Evolutionary conservation across 2,888 invertebrate species (phyloP).

Genomic region (Chloroclystis v-ata): DNA sequence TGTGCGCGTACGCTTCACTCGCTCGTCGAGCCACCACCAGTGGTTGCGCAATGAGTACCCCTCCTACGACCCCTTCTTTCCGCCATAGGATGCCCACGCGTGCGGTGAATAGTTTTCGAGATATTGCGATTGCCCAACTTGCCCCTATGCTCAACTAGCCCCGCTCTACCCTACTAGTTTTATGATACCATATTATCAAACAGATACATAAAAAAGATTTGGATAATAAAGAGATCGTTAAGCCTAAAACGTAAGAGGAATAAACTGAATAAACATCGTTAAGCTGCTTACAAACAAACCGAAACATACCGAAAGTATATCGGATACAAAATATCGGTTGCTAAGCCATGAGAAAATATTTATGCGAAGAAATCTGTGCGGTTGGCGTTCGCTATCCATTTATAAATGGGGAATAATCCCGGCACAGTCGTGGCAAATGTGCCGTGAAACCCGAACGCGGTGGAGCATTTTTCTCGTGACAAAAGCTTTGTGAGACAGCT

Average conservation of each 20-base stretch:
- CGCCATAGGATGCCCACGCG: too few species aligned
- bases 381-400: conserved; percentile 61
- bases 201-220: conserved; percentile 1
- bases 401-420: conserved; percentile 68
- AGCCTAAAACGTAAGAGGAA: conserved; percentile 9
- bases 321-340: conserved; percentile 37
- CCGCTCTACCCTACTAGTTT: too few species aligned
- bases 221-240: conserved; percentile 13
- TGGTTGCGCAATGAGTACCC: too few species aligned
- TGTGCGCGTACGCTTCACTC: too few species aligned
- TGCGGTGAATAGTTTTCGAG: too few species aligned
- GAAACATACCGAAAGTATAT: conserved; percentile 17
- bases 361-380: conserved; percentile 58
- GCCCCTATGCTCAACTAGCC: too few species aligned
- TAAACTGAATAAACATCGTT: conserved; percentile 19
- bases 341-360: conserved; percentile 43
- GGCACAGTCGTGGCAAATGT: conserved; percentile 64
- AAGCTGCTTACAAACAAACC: conserved; percentile 20
- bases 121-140: too few species aligned
- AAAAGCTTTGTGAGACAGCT: conserved; percentile 57
- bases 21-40: too few species aligned
- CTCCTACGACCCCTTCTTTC: too few species aligned
- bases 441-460: conserved; percentile 65
- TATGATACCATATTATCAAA: too few species aligned
- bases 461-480: conserved; percentile 65